Conservation (phyloP, 2,888 invertebrate species). For the Drosophila leonis region DNA sequence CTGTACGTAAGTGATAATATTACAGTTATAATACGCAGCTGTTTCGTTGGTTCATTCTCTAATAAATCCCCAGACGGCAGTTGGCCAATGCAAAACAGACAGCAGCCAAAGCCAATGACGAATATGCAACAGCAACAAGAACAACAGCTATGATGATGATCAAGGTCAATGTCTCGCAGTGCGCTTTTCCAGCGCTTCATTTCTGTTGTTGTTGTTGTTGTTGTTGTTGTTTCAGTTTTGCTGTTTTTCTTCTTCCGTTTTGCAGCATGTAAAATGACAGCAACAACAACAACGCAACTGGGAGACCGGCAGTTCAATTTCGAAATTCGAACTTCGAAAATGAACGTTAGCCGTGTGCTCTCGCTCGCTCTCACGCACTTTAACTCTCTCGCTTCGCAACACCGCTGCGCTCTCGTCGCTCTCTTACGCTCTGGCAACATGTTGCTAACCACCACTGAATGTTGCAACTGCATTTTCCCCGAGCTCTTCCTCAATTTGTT, state of each 20-base stretch:
- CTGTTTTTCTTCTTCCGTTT: slow-evolving; percentile 65
- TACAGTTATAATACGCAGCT: slow-evolving; percentile 40
- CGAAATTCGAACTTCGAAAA: slow-evolving; percentile 70
- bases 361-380: slow-evolving; percentile 2
- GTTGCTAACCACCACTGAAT: slow-evolving; percentile 25
- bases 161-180: slow-evolving; percentile 78
- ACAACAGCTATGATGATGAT: slow-evolving; percentile 53
- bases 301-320: slow-evolving; percentile 40
- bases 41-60: slow-evolving; percentile 14
- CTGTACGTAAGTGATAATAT: background rate
- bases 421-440: slow-evolving; percentile 39
- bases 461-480: slow-evolving; percentile 22
- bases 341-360: slow-evolving; percentile 38
- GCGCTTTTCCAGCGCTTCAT: slow-evolving; percentile 55
- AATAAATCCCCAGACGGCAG: slow-evolving; percentile 35
- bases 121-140: slow-evolving; percentile 43
- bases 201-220: slow-evolving; percentile 22
- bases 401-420: slow-evolving; percentile 1
- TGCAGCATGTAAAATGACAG: slow-evolving; percentile 69
- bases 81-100: slow-evolving; percentile 17
- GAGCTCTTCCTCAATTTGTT: slow-evolving; percentile 41
- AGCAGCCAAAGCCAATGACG: slow-evolving; percentile 33
- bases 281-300: slow-evolving; percentile 25
- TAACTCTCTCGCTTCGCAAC: slow-evolving; percentile 5
- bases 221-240: slow-evolving; percentile 29